Evolutionary conservation across 1,140 invertebrate genomes (phyloP).

Genomic region (Drosophila ambigua): DNA sequence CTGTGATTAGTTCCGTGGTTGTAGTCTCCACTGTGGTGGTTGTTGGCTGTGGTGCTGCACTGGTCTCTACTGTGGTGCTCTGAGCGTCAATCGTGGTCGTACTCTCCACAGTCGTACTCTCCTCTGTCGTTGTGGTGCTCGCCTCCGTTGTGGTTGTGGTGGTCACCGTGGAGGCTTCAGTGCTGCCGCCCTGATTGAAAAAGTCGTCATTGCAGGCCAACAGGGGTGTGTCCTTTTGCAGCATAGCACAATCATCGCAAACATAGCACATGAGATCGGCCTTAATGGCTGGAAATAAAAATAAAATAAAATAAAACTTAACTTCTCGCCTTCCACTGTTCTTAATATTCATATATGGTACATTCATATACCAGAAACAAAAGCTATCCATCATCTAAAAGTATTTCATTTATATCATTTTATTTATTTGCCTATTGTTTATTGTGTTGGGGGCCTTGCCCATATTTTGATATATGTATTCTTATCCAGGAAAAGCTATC

Average conservation of each 20-base stretch:
- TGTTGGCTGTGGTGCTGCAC: conserved; percentile 17
- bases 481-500: conserved; percentile 9
- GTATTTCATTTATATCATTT: neutral
- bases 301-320: neutral
- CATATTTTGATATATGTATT: neutral
- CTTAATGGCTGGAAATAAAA: conserved; percentile 34
- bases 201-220: conserved; percentile 68
- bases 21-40: conserved; percentile 19
- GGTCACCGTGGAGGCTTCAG: conserved; percentile 62
- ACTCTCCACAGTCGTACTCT: conserved; percentile 16
- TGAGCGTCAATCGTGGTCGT: conserved; percentile 1
- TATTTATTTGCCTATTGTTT: conserved; percentile 3
- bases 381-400: no score
- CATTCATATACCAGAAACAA: no score
- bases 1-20: conserved; percentile 26
- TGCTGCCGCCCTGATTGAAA: conserved; percentile 67
- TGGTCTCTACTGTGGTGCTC: conserved; percentile 13
- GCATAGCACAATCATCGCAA: conserved; percentile 63
- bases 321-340: no score
- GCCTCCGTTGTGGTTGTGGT: conserved; percentile 43
- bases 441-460: neutral
- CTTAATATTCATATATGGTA: no score
- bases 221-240: conserved; percentile 58
- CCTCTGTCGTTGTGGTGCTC: conserved; percentile 23
- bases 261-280: conserved; percentile 78